These are phyloP conservation scores for Molossus molossus DNA, from an alignment of 2,797 vertebrate species.

Conservation along the genomic window DNA sequence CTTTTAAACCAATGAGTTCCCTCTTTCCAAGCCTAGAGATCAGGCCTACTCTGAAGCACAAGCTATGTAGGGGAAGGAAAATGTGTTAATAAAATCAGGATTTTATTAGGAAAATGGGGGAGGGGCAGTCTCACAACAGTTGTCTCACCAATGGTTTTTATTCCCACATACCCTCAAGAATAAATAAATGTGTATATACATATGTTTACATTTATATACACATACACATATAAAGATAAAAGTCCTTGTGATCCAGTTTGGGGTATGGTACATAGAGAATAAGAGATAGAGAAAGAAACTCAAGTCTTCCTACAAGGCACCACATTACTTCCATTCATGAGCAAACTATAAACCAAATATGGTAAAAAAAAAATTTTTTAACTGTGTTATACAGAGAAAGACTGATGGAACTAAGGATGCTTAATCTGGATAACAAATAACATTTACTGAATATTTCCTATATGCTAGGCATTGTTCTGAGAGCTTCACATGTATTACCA, in stretches of 20 bases:
- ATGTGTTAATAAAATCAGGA: background rate
- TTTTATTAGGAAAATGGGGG: background rate
- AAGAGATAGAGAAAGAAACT: background rate
- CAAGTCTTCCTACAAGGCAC: background rate
- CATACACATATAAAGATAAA: background rate
- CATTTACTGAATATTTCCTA: slow-evolving; percentile 33
- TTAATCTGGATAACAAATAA: slow-evolving; percentile 6
- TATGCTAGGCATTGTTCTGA: background rate
- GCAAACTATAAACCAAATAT: background rate
- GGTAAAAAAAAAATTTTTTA: background rate
- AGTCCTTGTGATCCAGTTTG: background rate
- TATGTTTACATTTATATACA: background rate
- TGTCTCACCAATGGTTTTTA: background rate
- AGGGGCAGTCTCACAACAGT: background rate
- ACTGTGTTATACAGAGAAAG: background rate
- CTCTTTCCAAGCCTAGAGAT: background rate
- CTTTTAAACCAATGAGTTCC: slow-evolving; percentile 13
- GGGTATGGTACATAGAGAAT: background rate
- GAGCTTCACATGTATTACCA: background rate
- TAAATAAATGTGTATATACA: background rate
- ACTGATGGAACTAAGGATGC: background rate
- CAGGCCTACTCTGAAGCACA: background rate
- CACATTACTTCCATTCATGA: slow-evolving; percentile 18
- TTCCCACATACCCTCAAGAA: background rate
- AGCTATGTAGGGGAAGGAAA: background rate